A percentile compares a stretch with the other conserved stretches of the same genome.
Conservation (phyloP, 1,140 invertebrate species). For the Cherax destructor region DNA sequence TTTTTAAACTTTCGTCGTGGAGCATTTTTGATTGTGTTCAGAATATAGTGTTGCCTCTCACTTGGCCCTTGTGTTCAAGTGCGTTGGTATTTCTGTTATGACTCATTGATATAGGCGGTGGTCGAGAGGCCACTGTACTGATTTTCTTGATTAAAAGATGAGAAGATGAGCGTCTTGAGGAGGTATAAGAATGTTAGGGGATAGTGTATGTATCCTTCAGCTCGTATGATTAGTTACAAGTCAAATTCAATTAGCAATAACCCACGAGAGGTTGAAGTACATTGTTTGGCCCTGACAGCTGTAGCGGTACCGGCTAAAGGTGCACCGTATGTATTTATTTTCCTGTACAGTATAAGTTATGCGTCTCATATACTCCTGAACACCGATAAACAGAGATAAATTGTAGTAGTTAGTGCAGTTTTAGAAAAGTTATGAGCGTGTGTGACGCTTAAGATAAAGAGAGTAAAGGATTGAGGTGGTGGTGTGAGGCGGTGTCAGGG, state of each 20-base stretch:
- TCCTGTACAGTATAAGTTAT: background rate
- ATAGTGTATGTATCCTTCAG: background rate
- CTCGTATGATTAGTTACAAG: background rate
- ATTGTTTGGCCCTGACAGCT: background rate
- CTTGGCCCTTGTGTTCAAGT: background rate
- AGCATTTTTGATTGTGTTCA: background rate
- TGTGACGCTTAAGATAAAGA: background rate
- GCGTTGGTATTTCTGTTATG: background rate
- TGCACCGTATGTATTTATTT: background rate
- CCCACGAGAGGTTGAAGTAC: background rate
- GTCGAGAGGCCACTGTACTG: background rate
- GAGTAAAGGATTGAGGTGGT: background rate
- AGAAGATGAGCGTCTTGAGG: background rate
- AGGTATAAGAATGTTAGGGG: background rate
- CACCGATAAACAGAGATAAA: background rate
- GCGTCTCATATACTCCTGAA: background rate
- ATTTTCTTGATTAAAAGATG: background rate
- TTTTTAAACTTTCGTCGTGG: background rate
- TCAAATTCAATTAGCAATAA: background rate
- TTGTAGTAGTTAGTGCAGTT: too few relatives aligned
- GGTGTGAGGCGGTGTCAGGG: background rate
- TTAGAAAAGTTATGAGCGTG: too few relatives aligned
- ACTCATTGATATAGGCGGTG: background rate
- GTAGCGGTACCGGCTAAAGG: background rate
- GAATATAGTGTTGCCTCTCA: background rate